Percentiles rank a stretch among this genome's conserved stretches.
These are phyloP conservation scores for Brachypalpus laphriformis DNA, from an alignment of 2,888 invertebrate species.

Conservation along the genomic window DNA sequence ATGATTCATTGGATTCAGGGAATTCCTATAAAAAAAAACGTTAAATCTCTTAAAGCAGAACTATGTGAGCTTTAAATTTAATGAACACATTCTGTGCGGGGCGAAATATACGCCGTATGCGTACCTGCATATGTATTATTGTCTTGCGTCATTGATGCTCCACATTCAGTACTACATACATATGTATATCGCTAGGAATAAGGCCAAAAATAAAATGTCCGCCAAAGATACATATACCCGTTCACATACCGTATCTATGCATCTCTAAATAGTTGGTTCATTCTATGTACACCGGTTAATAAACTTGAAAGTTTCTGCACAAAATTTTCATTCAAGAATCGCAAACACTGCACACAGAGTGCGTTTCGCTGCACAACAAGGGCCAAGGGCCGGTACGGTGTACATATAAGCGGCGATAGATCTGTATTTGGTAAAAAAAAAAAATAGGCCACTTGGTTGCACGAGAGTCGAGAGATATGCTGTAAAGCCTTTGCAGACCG, in stretches of 20 bases:
- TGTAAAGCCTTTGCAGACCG: constrained; percentile 64
- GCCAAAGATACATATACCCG: constrained; percentile 21
- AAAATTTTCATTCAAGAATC: constrained; percentile 72
- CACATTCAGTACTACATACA: constrained; percentile 50
- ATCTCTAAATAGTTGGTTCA: constrained; percentile 17
- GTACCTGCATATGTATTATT: constrained; percentile 36
- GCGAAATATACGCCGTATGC: constrained; percentile 19
- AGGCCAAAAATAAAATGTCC: constrained; percentile 55
- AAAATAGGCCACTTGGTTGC: constrained; percentile 60
- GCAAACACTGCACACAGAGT: constrained; percentile 48
- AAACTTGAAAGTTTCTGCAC: constrained; percentile 68
- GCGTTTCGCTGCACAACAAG: constrained; percentile 48
- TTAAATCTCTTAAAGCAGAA: constrained; percentile 21
- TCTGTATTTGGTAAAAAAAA: constrained; percentile 19
- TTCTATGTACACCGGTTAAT: constrained; percentile 65
- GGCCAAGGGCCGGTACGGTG: constrained; percentile 9
- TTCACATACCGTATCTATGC: constrained; percentile 1
- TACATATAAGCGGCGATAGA: constrained; percentile 24
- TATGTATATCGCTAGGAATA: constrained; percentile 57
- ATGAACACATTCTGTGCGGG: constrained; percentile 31
- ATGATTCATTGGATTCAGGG: neutral
- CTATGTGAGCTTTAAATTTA: constrained; percentile 38
- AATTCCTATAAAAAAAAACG: neutral
- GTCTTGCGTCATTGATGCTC: constrained; percentile 72
- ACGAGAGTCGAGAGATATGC: constrained; percentile 39